Base-by-base conservation (phyloP, 2,113 vertebrate genomes). In the Salvelinus fontinalis region DNA sequence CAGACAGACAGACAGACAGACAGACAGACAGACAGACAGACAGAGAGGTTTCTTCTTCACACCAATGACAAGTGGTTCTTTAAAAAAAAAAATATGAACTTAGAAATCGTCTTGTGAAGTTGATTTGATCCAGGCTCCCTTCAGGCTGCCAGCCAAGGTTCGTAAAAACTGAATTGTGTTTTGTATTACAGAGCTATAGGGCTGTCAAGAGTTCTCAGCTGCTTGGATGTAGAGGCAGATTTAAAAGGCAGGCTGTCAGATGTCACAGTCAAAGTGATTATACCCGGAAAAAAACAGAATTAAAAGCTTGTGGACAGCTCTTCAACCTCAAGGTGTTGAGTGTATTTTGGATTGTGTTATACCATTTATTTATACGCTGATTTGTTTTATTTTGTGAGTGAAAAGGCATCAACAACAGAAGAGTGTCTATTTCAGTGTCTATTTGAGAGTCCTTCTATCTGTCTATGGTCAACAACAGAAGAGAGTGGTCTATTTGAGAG, bases 211-310 rank as follows among this genome's bases (percentile, higher is more conserved):
- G 29, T 34, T 6, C 29, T 31, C 20, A 39, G 24, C 65, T 29
- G 9, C 39, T 44, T 2, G 39, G 39, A 8, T 9, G 9, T 13
- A 22, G n/a, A 26, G 77, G 51, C 22, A 7, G 60, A 29, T 69
- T 57, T 70, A 13, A 67, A 67, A 67, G 27, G 67, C 39, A 65
- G 65, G 24, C 44, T 79, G 72, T 79, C 34, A 79, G 72, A 73
- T 70, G 67, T 67, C 66, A 79, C 54, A 27, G 26, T 62, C 39
- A 70, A 74, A 79, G 67, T 44, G 7, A 75, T 79, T 51, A 54
- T 54, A 64, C 62, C 59, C 64, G 67, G 3, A 11, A 11, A 20
- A 39, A 3, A 20, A 26, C 29, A 11, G 18, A 68, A 39, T 29
- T 11, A 44, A 44, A 44, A 11, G 39, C 9, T 11, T 44, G 39